Conservation (phyloP, 2,113 vertebrate genomes). For the Ia io region DNA sequence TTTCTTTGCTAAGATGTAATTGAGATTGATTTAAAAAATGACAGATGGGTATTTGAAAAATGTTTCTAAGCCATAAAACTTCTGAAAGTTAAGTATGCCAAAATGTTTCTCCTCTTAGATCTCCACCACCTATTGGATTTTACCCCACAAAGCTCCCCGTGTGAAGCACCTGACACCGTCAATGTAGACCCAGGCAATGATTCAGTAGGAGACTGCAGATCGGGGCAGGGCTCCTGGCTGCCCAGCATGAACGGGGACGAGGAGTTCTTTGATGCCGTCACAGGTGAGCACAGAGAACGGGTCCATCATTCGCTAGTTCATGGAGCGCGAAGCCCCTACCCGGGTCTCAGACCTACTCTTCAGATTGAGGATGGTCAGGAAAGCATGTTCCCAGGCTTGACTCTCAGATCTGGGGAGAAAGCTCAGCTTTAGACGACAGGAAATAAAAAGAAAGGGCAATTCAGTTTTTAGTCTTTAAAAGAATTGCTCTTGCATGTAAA, state of each 20-base stretch:
- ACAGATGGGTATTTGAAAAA: neutral
- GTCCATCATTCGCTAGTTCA: neutral
- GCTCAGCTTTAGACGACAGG: neutral
- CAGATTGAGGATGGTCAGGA: neutral
- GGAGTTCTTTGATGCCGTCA: constrained; percentile 97
- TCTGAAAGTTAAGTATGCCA: constrained; percentile 48
- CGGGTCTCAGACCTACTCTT: accelerated
- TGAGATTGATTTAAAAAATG: neutral
- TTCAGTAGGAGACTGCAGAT: constrained; percentile 64
- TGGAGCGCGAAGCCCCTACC: neutral
- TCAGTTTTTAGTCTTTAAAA: neutral
- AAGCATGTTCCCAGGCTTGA: accelerated
- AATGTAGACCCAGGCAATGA: neutral
- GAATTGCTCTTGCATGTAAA: neutral
- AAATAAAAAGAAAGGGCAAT: neutral
- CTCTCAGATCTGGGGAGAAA: neutral
- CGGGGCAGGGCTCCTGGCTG: constrained; percentile 37
- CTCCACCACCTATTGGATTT: constrained; percentile 47
- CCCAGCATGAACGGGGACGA: constrained; percentile 95
- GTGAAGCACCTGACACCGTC: neutral
- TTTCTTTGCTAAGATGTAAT: neutral
- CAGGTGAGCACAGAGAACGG: constrained; percentile 84
- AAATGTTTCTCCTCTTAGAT: constrained; percentile 50
- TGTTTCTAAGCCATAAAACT: neutral
- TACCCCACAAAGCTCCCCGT: neutral